A percentile compares a stretch with the other conserved stretches of the same genome.
Evolutionary conservation across 2,797 vertebrate species (phyloP).

Genomic region (Cottoperca gobio): DNA sequence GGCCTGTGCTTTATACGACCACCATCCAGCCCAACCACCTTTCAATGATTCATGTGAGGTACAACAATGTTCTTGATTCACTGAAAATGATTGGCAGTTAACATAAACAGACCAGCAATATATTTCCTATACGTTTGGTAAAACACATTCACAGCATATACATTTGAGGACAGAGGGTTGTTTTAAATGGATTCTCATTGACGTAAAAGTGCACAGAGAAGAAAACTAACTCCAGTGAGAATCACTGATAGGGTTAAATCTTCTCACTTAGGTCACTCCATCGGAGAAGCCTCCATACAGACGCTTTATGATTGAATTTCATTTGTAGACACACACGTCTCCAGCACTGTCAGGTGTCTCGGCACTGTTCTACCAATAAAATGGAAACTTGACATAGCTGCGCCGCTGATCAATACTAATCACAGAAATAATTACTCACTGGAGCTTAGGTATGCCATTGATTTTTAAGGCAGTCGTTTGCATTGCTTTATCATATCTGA

Average conservation of each 20-base stretch:
- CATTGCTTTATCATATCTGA: conserved; percentile 85
- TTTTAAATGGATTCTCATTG: conserved; percentile 12
- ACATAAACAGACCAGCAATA: neutral
- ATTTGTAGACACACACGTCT: conserved; percentile 29
- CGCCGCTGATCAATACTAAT: conserved; percentile 85
- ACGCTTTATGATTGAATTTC: conserved; percentile 45
- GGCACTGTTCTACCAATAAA: conserved; percentile 70
- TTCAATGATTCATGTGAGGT: neutral
- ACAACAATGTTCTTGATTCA: neutral
- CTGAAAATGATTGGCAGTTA: neutral
- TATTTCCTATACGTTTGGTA: neutral
- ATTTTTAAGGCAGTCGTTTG: conserved; percentile 85
- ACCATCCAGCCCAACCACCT: neutral
- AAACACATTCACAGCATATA: neutral
- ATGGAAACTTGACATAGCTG: conserved; percentile 70
- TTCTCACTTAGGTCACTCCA: conserved; percentile 26
- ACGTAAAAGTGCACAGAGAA: conserved; percentile 19
- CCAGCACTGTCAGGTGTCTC: conserved; percentile 56
- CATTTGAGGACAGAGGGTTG: neutral
- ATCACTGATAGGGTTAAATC: conserved; percentile 33
- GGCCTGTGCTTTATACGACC: neutral
- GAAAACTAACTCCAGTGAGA: conserved; percentile 34
- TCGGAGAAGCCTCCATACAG: neutral
- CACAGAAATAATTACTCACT: conserved; percentile 86
- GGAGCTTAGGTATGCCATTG: conserved; percentile 80